Evolutionary conservation across 2,113 vertebrate species (phyloP).

Genomic region (Harpagus bidentatus): DNA sequence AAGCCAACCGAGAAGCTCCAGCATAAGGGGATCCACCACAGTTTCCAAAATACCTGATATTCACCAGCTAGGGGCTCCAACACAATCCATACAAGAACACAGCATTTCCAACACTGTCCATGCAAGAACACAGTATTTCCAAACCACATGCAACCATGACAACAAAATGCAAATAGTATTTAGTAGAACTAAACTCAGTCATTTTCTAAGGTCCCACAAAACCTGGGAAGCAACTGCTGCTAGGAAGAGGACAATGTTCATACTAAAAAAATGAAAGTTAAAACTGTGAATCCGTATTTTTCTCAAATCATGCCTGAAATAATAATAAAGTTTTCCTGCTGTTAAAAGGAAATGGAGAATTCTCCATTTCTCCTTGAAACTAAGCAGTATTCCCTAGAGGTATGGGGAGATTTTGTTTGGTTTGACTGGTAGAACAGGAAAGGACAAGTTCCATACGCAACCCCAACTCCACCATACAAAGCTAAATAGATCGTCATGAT

Average conservation of each 20-base stretch:
- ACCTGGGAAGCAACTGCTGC: background rate
- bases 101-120: background rate
- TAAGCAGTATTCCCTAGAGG: background rate
- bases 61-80: background rate
- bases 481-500: background rate
- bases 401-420: background rate
- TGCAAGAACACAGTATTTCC: background rate
- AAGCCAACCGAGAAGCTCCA: background rate
- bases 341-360: background rate
- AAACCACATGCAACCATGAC: background rate
- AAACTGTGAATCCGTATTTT: background rate
- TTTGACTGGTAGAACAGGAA: constrained; percentile 12
- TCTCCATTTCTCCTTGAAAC: background rate
- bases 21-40: background rate
- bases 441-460: background rate
- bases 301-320: background rate
- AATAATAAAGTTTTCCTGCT: background rate
- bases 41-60: background rate
- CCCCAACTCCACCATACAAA: background rate
- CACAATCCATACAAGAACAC: background rate
- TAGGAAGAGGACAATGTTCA: background rate
- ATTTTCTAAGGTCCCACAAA: background rate
- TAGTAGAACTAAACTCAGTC: background rate
- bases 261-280: background rate
- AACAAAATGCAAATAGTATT: background rate